Conservation (phyloP, 2,888 invertebrate genomes). For the Pegoplata infirma region DNA sequence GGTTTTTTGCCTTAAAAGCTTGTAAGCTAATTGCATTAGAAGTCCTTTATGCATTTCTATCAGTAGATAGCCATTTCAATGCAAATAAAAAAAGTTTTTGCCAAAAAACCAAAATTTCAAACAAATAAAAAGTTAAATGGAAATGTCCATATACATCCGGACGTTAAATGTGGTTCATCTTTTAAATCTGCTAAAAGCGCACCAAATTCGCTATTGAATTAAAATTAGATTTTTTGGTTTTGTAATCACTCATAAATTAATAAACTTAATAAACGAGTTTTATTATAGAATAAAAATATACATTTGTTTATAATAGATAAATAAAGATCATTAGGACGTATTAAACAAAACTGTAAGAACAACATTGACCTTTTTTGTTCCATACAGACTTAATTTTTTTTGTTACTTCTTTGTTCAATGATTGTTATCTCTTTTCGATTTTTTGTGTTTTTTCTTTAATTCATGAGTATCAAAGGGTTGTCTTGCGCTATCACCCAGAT, state of each 20-base stretch:
- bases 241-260: constrained; percentile 4
- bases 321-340: constrained; percentile 48
- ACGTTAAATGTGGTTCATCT: too few species aligned
- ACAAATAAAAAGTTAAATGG: too few species aligned
- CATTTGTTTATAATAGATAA: constrained; percentile 39
- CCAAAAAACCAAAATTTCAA: too few species aligned
- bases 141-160: too few species aligned
- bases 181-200: too few species aligned
- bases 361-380: constrained; percentile 10
- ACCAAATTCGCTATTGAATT: too few species aligned
- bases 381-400: not conserved
- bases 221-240: not conserved
- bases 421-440: constrained; percentile 45
- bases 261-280: constrained; percentile 43
- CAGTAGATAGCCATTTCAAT: too few species aligned
- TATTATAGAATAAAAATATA: constrained; percentile 52
- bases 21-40: too few species aligned
- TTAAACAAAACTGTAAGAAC: constrained; percentile 37
- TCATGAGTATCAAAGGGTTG: not conserved
- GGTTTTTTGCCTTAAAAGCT: too few species aligned
- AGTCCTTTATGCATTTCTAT: too few species aligned
- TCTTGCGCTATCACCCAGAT: constrained; percentile 19
- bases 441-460: constrained; percentile 54
- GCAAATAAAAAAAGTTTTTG: too few species aligned
- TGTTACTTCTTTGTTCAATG: constrained; percentile 6